Evolutionary conservation across 1,140 invertebrate species (phyloP), one percentile per base, ranked within the genome.

Genomic region (Carcinoscorpius rotundicauda): DNA sequence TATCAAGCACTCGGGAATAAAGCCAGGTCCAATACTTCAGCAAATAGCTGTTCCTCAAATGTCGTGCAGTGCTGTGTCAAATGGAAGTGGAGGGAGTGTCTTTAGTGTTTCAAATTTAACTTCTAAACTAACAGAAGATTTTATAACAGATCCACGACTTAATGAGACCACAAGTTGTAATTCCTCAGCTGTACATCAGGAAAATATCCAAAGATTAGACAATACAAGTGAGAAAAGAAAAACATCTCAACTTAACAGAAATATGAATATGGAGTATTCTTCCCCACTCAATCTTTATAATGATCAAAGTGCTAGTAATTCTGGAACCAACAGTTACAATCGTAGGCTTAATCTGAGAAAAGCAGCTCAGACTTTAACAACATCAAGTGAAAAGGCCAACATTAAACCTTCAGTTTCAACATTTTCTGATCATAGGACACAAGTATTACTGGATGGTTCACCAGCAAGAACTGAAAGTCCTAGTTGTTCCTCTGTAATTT

Each of bases 251-350:
- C 64, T 61, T 57, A 68, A 68, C 29, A 61, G 67, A 57, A 68
- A 66, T 53, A 68, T 58, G 52, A 68, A 62, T 53, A 65, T 68
- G 64, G 64, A 68, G 53, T 68, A 68, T 62, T 64, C 67, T 52
- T 68, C 67, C 9, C 67, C 67, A 58, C 62, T 68, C 11, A 68
- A 66, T 62, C 63, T 64, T 61, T 68, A 61, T 59, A 62, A 65
- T 63, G 64, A 60, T n/a, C 11, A 9, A 50, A 58, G 52, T 8
- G 55, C 57, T 5, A 11, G 11, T 52, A 56, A 5, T 49, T 53
- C 61, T 49, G 60, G 11, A 29, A 65, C 65, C 29, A 68, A 68
- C n/a, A 65, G 64, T 50, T 68, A 68, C 5, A 66, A 65, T 53
- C 64, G 64, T 49, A 52, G 67, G 55, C 67, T 64, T 6, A 61